Conservation (phyloP, 2,113 vertebrate genomes). For the Otolemur garnettii region DNA sequence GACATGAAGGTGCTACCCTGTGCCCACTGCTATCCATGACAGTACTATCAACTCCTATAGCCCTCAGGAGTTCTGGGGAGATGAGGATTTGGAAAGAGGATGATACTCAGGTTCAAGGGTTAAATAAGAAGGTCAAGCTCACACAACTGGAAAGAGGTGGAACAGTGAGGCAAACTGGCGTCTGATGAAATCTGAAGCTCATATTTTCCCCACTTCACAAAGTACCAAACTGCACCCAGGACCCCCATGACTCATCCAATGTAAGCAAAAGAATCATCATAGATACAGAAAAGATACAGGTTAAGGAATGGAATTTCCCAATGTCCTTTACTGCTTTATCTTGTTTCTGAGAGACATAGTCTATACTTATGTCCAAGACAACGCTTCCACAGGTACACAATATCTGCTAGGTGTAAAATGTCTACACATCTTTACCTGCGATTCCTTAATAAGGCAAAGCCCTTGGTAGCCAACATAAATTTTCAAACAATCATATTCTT, state of each 20-base stretch:
- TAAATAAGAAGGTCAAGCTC: neutral
- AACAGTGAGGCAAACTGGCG: neutral
- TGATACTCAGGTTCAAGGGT: neutral
- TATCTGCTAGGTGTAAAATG: neutral
- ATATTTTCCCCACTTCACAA: neutral
- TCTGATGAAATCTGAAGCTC: neutral
- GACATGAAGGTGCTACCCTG: neutral
- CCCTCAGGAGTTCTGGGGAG: neutral
- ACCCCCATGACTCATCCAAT: neutral
- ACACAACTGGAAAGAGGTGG: neutral
- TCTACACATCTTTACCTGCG: neutral
- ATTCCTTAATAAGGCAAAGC: neutral
- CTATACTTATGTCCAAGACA: neutral
- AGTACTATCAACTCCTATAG: neutral
- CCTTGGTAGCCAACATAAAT: neutral
- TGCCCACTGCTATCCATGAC: neutral
- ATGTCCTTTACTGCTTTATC: neutral
- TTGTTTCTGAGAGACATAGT: constrained; percentile 16
- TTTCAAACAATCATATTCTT: neutral
- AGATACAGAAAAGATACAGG: neutral
- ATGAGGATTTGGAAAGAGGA: neutral
- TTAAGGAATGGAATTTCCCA: neutral
- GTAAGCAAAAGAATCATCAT: neutral
- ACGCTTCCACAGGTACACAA: neutral
- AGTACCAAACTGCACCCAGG: neutral